These are phyloP conservation scores for Leptopilina syphax DNA, from an alignment of 2,888 invertebrate species.

Conservation along the genomic window DNA sequence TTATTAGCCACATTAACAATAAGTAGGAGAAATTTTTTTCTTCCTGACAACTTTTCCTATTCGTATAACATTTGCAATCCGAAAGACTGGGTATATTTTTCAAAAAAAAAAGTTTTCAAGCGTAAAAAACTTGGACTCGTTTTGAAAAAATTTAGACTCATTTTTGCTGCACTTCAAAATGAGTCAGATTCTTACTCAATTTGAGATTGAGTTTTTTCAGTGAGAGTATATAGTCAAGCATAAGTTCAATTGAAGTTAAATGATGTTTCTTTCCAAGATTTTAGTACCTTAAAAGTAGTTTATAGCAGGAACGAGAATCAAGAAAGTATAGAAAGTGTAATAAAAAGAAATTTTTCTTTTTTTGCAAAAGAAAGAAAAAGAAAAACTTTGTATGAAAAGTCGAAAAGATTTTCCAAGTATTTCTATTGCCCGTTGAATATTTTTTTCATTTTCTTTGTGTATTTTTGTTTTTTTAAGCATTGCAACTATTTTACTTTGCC, in stretches of 20 bases:
- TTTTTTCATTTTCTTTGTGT: neutral
- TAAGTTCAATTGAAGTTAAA: slow-evolving; percentile 2
- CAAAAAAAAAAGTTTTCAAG: neutral
- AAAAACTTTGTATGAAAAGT: neutral
- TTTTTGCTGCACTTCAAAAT: no score
- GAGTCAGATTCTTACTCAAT: no score
- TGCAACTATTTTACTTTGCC: slow-evolving; percentile 1
- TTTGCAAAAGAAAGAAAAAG: neutral
- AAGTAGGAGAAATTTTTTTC: no score
- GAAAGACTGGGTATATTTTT: neutral
- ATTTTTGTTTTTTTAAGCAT: neutral
- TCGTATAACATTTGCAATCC: no score
- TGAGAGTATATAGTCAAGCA: neutral
- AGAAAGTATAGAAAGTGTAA: slow-evolving; percentile 26
- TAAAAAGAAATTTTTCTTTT: slow-evolving; percentile 2
- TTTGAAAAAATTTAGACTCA: no score
- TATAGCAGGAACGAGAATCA: neutral
- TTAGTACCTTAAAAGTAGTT: neutral
- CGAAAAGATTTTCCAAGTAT: neutral
- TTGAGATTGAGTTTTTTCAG: no score
- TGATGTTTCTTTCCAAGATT: slow-evolving; percentile 15
- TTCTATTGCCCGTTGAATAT: no score
- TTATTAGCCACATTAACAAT: neutral
- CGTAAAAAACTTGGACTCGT: no score
- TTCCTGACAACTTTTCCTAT: no score